A percentile compares a stretch with the other conserved stretches of the same genome.
Conservation (phyloP, 2,888 invertebrate species). For the Neoitamus cyanurus region DNA sequence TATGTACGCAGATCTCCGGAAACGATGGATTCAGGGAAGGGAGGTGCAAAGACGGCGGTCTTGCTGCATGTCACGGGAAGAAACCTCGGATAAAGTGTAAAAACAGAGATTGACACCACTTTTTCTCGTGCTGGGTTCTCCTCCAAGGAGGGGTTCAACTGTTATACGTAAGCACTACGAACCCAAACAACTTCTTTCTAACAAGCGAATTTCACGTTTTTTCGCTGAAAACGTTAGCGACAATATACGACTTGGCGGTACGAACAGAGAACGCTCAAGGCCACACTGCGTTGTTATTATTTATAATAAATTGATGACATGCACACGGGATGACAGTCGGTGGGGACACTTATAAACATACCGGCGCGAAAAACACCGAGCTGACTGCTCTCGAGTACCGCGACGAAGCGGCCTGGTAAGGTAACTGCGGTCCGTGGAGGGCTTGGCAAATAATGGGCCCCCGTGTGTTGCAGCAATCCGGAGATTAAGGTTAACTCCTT, state of each 20-base stretch:
- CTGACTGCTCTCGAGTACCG: not conserved
- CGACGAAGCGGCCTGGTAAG: not conserved
- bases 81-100: not conserved
- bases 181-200: not conserved
- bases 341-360: not conserved
- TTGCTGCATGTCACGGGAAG: not conserved
- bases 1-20: not conserved
- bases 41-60: not conserved
- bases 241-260: not conserved
- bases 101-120: not conserved
- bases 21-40: not conserved
- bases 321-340: not conserved
- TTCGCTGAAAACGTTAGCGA: not conserved
- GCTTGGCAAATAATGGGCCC: not conserved
- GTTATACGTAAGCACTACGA: not conserved
- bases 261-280: not conserved
- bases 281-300: not conserved
- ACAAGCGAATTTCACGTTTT: not conserved
- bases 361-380: constrained; percentile 25
- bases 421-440: not conserved
- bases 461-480: not conserved
- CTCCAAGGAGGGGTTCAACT: not conserved
- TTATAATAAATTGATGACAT: not conserved
- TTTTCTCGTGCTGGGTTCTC: not conserved
- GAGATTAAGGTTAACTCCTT: constrained; percentile 21